These are phyloP conservation scores for Lottia scabra DNA, from an alignment of 2,888 invertebrate genomes.

Conservation along the genomic window DNA sequence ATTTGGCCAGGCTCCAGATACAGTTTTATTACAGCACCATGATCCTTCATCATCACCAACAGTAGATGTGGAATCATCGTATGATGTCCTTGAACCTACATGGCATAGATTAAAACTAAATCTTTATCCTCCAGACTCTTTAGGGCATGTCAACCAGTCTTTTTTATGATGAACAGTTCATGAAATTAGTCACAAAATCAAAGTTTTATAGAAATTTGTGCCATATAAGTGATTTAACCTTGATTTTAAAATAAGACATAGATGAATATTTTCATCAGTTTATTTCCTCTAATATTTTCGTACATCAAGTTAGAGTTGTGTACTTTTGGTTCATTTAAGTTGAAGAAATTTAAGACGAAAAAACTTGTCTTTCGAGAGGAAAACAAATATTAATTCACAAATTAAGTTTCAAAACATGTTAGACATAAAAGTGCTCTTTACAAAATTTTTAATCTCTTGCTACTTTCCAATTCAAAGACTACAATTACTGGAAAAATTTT, in stretches of 20 bases:
- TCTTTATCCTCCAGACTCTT: conserved; percentile 14
- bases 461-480: too few relatives aligned
- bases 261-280: too few relatives aligned
- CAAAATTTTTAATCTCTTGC: too few relatives aligned
- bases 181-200: too few relatives aligned
- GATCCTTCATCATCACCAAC: conserved; percentile 21
- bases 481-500: too few relatives aligned
- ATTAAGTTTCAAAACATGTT: too few relatives aligned
- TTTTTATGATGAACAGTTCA: conserved; percentile 23
- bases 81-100: conserved; percentile 18
- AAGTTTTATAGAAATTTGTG: too few relatives aligned
- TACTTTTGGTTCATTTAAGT: not conserved
- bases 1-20: conserved; percentile 54
- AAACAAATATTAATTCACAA: not conserved
- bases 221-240: too few relatives aligned
- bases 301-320: not conserved
- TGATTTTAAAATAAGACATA: too few relatives aligned
- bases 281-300: not conserved
- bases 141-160: conserved; percentile 35
- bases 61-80: conserved; percentile 26
- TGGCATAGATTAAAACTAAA: conserved; percentile 8
- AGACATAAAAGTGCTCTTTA: too few relatives aligned
- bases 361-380: conserved; percentile 2
- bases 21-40: conserved; percentile 41
- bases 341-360: not conserved